These are phyloP conservation scores for Microtus agrestis DNA, from an alignment of 2,797 vertebrate genomes.

Conservation along the genomic window DNA sequence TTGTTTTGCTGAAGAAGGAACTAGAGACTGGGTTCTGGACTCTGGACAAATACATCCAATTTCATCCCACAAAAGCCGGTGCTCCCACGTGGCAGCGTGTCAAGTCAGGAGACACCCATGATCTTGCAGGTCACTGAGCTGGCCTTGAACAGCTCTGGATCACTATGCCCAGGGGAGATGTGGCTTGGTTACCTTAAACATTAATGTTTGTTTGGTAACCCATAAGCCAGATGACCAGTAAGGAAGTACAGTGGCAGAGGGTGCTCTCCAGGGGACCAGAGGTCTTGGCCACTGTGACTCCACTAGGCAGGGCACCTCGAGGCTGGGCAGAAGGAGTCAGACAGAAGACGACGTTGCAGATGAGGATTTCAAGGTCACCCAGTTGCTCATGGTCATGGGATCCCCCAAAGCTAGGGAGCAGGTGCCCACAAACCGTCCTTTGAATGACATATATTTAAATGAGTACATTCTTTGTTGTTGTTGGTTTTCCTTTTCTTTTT, in stretches of 20 bases:
- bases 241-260: neutral
- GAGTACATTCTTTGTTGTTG: neutral
- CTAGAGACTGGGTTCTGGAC: neutral
- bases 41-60: neutral
- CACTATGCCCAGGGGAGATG: neutral
- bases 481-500: too few species aligned
- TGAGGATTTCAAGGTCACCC: neutral
- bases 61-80: neutral
- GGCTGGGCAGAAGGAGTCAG: neutral
- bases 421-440: neutral
- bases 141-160: neutral
- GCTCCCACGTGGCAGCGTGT: neutral
- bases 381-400: neutral
- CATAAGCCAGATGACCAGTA: neutral
- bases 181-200: neutral
- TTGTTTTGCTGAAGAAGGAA: neutral
- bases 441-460: slow-evolving; percentile 44
- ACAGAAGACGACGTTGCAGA: neutral
- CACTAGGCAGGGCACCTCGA: neutral
- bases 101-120: neutral
- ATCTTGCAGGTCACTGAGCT: neutral
- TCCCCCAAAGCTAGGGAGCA: neutral
- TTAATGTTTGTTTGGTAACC: neutral
- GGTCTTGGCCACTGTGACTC: neutral
- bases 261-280: neutral